Conservation (phyloP, 2,113 vertebrate species). For the Oophaga pumilio region DNA sequence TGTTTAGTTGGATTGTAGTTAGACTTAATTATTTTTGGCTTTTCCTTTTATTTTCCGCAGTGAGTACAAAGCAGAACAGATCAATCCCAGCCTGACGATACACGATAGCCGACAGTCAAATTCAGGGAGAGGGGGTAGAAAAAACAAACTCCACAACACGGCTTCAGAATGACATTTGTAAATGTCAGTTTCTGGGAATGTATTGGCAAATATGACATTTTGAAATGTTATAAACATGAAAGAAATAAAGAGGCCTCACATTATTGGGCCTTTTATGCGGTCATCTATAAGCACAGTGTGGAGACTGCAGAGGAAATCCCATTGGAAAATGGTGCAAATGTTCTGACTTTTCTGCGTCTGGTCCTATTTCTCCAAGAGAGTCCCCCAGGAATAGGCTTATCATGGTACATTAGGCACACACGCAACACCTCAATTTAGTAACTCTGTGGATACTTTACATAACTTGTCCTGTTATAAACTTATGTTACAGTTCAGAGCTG, state of each 20-base stretch:
- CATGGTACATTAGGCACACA: too few relatives aligned
- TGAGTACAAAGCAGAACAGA: neutral
- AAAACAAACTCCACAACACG: neutral
- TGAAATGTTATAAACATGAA: neutral
- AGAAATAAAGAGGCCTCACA: neutral
- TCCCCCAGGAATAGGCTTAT: neutral
- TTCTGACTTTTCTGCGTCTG: neutral
- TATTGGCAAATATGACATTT: slow-evolving; percentile 12
- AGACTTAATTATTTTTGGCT: too few relatives aligned
- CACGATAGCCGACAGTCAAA: neutral
- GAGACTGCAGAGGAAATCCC: neutral
- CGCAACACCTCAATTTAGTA: too few relatives aligned
- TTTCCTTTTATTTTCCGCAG: neutral
- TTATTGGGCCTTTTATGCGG: neutral
- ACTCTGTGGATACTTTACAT: too few relatives aligned
- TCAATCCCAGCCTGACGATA: neutral
- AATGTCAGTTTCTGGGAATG: neutral
- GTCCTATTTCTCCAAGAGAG: neutral
- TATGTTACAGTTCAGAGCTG: too few relatives aligned
- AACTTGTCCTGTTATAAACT: too few relatives aligned
- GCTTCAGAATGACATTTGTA: neutral
- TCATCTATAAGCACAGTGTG: neutral
- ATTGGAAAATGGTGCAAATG: neutral
- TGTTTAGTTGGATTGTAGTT: too few relatives aligned
- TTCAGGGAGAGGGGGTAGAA: neutral